Conservation (phyloP, 2,888 invertebrate genomes). For the Rhopalosiphum nymphaeae region DNA sequence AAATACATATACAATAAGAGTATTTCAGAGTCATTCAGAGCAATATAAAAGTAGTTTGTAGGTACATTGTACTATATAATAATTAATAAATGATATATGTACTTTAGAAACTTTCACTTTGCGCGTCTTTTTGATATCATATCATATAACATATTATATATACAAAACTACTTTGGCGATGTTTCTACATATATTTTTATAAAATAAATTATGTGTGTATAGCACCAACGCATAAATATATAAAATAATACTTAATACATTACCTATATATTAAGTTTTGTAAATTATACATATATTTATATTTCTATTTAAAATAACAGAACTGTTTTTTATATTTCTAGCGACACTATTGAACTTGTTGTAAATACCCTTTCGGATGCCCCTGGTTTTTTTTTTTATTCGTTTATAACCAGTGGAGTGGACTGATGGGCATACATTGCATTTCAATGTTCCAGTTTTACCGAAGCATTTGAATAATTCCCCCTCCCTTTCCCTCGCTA, state of each 20-base stretch:
- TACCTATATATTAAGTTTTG: neutral
- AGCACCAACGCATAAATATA: too few species aligned
- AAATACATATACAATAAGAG: neutral
- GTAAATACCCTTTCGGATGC: neutral
- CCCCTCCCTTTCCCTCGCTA: too few species aligned
- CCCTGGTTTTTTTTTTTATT: neutral
- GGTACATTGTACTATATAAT: neutral
- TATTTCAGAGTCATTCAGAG: neutral
- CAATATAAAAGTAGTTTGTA: neutral
- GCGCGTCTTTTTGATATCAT: neutral
- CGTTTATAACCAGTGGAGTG: neutral
- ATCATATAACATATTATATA: neutral
- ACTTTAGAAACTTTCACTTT: constrained; percentile 20
- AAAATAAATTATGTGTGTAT: neutral
- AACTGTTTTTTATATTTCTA: neutral
- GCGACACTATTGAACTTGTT: neutral
- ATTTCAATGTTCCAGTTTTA: too few species aligned
- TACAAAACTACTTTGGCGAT: neutral
- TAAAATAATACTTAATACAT: neutral
- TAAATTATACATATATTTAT: neutral
- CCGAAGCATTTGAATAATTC: too few species aligned
- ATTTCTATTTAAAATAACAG: neutral
- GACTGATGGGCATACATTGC: too few species aligned
- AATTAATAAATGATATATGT: neutral
- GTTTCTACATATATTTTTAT: neutral